These are phyloP conservation scores for Scaptomyza tumidula DNA, from an alignment of 2,888 invertebrate species.

Conservation along the genomic window DNA sequence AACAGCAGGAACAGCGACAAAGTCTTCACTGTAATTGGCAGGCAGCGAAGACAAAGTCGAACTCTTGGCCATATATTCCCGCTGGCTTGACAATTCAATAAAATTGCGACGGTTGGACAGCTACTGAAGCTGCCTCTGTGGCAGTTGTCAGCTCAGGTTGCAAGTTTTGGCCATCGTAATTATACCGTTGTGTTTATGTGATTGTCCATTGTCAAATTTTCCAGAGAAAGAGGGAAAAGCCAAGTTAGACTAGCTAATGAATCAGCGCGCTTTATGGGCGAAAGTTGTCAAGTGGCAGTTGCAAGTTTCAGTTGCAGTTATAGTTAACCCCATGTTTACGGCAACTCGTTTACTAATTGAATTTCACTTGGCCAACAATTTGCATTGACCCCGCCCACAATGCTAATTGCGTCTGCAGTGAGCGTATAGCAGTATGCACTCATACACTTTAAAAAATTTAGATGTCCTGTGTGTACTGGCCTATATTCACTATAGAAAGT, in stretches of 20 bases:
- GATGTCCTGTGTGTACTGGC: no score
- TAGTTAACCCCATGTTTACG: slow-evolving; percentile 14
- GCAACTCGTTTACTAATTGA: slow-evolving; percentile 48
- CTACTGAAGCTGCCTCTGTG: slow-evolving; percentile 5
- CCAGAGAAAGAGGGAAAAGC: neutral
- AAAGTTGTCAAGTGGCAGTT: slow-evolving; percentile 51
- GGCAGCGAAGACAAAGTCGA: slow-evolving; percentile 38
- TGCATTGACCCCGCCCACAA: slow-evolving; percentile 44
- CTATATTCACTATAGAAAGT: no score
- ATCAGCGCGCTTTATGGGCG: slow-evolving; percentile 63
- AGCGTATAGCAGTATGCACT: slow-evolving; percentile 18
- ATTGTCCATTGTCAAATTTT: slow-evolving; percentile 60
- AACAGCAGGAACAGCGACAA: slow-evolving; percentile 39
- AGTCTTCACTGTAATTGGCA: slow-evolving; percentile 64
- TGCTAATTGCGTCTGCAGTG: slow-evolving; percentile 52
- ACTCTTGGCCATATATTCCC: slow-evolving; percentile 48
- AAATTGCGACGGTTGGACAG: slow-evolving; percentile 56
- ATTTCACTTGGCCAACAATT: slow-evolving; percentile 55
- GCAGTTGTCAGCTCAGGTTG: slow-evolving; percentile 33
- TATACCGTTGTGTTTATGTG: slow-evolving; percentile 62
- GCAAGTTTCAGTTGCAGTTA: slow-evolving; percentile 13
- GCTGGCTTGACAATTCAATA: slow-evolving; percentile 71
- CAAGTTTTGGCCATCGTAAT: slow-evolving; percentile 45
- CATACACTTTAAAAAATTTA: neutral
- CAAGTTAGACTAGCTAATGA: slow-evolving; percentile 28